phyloP scores from a whole-genome alignment of 2,113 vertebrate genomes.

The Gymnorhina tibicen region DNA sequence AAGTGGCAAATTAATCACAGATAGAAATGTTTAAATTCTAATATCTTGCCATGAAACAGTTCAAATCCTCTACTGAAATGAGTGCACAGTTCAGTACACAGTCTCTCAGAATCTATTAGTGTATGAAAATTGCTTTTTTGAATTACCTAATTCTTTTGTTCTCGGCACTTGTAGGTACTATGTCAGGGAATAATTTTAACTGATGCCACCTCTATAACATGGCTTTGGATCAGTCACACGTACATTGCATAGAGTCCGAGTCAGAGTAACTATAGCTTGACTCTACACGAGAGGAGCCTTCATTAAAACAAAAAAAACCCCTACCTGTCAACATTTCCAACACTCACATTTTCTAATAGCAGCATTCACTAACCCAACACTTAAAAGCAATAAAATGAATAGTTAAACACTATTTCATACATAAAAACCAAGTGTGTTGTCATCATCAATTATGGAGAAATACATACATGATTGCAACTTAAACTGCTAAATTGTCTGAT shows the following conservation, averaged over 20 bases:
- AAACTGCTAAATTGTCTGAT: background rate
- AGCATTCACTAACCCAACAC: background rate
- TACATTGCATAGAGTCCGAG: background rate
- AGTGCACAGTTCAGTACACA: background rate
- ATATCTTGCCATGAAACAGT: background rate
- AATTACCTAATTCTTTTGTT: background rate
- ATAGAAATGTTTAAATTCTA: background rate
- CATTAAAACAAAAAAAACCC: background rate
- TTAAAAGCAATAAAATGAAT: background rate
- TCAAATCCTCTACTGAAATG: background rate
- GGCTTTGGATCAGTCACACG: background rate
- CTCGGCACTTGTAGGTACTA: background rate
- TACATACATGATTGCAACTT: background rate
- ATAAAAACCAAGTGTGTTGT: background rate
- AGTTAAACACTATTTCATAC: background rate
- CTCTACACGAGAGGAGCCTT: background rate
- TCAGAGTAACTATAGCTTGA: background rate
- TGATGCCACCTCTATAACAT: background rate
- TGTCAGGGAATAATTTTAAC: background rate
- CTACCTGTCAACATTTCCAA: background rate
- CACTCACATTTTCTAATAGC: background rate
- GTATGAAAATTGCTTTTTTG: background rate
- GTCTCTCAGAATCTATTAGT: background rate
- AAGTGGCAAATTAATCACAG: background rate
- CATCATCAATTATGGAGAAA: background rate